Percentiles rank a stretch among this genome's conserved stretches.
Conservation (phyloP, 2,888 invertebrate genomes). For the Carterocephalus palaemon region DNA sequence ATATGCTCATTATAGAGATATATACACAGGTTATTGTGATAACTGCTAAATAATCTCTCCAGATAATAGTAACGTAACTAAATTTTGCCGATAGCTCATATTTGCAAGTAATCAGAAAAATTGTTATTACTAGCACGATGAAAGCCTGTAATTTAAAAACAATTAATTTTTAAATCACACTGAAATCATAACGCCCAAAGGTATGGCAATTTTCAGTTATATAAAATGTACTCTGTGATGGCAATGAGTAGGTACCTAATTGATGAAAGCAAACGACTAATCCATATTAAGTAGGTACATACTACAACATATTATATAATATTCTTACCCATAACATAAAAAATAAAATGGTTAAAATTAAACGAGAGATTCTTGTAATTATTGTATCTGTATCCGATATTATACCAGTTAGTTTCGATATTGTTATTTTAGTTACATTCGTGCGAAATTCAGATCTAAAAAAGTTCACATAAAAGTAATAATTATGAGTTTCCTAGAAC, state of each 20-base stretch:
- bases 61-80: not conserved
- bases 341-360: not conserved
- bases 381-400: slow-evolving; percentile 6
- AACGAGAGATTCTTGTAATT: slow-evolving; percentile 4
- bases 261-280: too few relatives aligned
- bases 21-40: slow-evolving; percentile 6
- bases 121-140: not conserved
- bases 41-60: slow-evolving; percentile 14
- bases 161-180: not conserved
- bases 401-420: slow-evolving; percentile 12
- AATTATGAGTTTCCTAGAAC: too few relatives aligned
- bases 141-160: not conserved
- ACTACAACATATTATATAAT: too few relatives aligned
- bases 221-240: too few relatives aligned
- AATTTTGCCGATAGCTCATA: slow-evolving; percentile 3
- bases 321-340: slow-evolving; percentile 10
- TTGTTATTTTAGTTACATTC: slow-evolving; percentile 7
- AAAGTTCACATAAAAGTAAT: not conserved
- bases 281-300: too few relatives aligned
- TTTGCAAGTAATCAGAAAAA: slow-evolving; percentile 1
- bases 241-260: too few relatives aligned
- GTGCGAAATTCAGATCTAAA: slow-evolving; percentile 10
- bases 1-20: slow-evolving; percentile 4
- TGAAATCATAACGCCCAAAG: too few relatives aligned
- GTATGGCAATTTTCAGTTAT: too few relatives aligned